phyloP scores from a whole-genome alignment of 2,888 invertebrate genomes.

The Gymnocheta viridis region DNA sequence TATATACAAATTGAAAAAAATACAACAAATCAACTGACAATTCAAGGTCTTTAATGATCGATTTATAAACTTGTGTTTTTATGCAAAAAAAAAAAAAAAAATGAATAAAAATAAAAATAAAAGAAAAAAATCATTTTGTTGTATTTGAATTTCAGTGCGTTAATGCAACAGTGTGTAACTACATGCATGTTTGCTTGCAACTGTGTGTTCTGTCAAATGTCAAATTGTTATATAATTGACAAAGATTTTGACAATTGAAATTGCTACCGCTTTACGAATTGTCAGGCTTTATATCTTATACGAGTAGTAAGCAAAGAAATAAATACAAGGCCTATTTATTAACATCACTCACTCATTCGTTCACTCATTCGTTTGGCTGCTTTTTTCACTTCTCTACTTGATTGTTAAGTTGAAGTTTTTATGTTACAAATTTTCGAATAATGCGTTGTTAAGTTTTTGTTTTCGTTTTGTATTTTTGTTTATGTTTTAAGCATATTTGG shows the following conservation, averaged over 20 bases:
- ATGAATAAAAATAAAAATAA: background rate
- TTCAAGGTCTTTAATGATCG: slow-evolving; percentile 61
- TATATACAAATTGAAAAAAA: too few species aligned
- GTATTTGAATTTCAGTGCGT: slow-evolving; percentile 55
- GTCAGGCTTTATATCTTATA: slow-evolving; percentile 30
- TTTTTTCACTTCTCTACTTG: slow-evolving; percentile 27
- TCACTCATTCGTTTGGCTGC: slow-evolving; percentile 15
- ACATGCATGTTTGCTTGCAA: slow-evolving; percentile 22
- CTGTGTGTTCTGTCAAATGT: slow-evolving; percentile 73
- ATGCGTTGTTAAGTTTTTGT: slow-evolving; percentile 61
- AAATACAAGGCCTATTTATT: slow-evolving; percentile 13
- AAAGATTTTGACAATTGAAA: slow-evolving; percentile 73
- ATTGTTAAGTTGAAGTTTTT: slow-evolving; percentile 11
- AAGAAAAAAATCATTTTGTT: background rate
- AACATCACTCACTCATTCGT: slow-evolving; percentile 67
- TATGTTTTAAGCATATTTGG: slow-evolving; percentile 51
- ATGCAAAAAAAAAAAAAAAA: slow-evolving; percentile 45
- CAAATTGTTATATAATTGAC: slow-evolving; percentile 73
- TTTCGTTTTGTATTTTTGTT: background rate
- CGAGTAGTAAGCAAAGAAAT: slow-evolving; percentile 37
- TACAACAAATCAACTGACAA: slow-evolving; percentile 50
- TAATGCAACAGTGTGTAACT: slow-evolving; percentile 41
- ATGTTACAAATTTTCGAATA: slow-evolving; percentile 32
- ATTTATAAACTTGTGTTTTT: slow-evolving; percentile 28
- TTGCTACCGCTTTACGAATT: slow-evolving; percentile 64